phyloP scores from a whole-genome alignment of 2,888 invertebrate species.

The Rhingia campestris region DNA sequence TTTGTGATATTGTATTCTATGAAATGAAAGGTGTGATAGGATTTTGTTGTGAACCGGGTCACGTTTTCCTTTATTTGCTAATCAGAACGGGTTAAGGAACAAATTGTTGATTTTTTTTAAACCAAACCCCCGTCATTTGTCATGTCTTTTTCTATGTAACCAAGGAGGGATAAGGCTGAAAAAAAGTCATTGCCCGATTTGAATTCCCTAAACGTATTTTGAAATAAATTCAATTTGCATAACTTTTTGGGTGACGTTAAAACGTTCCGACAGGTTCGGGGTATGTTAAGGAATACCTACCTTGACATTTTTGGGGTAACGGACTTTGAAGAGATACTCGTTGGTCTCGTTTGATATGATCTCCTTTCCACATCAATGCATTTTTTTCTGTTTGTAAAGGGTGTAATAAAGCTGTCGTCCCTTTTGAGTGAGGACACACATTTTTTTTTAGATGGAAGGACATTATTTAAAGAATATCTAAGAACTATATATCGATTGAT shows the following conservation, averaged over 20 bases:
- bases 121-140: constrained; percentile 19
- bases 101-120: constrained; percentile 33
- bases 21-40: constrained; percentile 7
- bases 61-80: constrained; percentile 46
- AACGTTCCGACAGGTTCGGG: not conserved
- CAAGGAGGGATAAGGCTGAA: not conserved
- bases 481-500: not conserved
- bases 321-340: constrained; percentile 1
- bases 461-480: not conserved
- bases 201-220: constrained; percentile 32
- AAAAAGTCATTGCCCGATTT: constrained; percentile 5
- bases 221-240: constrained; percentile 52
- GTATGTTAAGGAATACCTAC: not conserved
- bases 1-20: too few species aligned
- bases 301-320: constrained; percentile 4
- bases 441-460: constrained; percentile 5
- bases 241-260: not conserved
- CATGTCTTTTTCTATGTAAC: not conserved
- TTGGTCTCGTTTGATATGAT: constrained; percentile 3
- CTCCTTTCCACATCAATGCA: not conserved
- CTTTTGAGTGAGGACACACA: not conserved
- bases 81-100: constrained; percentile 39
- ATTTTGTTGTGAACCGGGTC: constrained; percentile 21
- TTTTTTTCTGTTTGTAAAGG: not conserved
- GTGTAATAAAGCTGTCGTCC: constrained; percentile 29